These are phyloP conservation scores for Thecocarcelia acutangulata DNA, from an alignment of 2,888 invertebrate genomes.

Conservation along the genomic window DNA sequence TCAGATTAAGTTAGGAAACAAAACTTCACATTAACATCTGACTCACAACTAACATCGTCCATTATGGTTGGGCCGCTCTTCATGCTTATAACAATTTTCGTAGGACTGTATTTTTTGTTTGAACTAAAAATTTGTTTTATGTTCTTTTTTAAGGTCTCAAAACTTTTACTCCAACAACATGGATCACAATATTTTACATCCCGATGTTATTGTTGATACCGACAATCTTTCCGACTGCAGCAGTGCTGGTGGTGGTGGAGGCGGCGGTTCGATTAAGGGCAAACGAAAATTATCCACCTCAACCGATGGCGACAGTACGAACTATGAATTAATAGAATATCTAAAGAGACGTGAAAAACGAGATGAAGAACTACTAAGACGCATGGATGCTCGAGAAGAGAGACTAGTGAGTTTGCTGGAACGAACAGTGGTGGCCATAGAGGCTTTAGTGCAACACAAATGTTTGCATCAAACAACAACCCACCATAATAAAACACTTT, in stretches of 20 bases:
- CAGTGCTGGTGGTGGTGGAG: constrained; percentile 69
- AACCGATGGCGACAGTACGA: constrained; percentile 80
- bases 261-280: constrained; percentile 74
- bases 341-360: constrained; percentile 80
- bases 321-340: constrained; percentile 81
- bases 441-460: constrained; percentile 77
- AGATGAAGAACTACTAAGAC: constrained; percentile 79
- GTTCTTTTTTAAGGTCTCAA: constrained; percentile 74
- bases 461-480: constrained; percentile 30
- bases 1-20: no score
- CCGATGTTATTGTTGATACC: constrained; percentile 81
- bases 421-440: constrained; percentile 80
- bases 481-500: constrained; percentile 36
- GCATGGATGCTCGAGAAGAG: constrained; percentile 81
- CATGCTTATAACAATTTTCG: no score
- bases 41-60: no score
- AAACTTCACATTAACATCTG: no score
- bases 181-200: constrained; percentile 79
- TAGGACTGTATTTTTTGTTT: no score
- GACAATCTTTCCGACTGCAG: constrained; percentile 80
- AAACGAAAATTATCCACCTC: constrained; percentile 80
- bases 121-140: background rate
- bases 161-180: constrained; percentile 79
- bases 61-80: no score
- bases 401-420: constrained; percentile 79